These are phyloP conservation scores for Zaprionus nigranus DNA, from an alignment of 1,140 invertebrate species.

Conservation along the genomic window DNA sequence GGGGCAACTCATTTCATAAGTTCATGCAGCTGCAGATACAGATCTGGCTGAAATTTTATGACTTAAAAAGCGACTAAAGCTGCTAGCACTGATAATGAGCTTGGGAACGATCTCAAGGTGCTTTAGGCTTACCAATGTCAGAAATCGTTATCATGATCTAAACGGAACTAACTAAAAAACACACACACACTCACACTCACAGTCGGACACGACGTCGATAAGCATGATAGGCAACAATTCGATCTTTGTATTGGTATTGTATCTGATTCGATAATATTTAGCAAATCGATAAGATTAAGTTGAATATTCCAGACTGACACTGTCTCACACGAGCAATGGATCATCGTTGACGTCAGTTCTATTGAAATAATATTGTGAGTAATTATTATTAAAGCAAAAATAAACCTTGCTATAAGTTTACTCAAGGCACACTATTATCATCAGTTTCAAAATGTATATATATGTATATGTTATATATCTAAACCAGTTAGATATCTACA, in stretches of 20 bases:
- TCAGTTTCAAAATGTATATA: no score
- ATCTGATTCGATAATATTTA: constrained; percentile 7
- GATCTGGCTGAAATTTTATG: constrained; percentile 55
- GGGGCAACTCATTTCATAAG: constrained; percentile 58
- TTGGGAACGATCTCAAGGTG: constrained; percentile 12
- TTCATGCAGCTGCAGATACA: constrained; percentile 54
- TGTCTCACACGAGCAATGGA: neutral
- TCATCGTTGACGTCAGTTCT: constrained; percentile 33
- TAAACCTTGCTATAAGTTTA: no score
- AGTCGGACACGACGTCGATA: constrained; percentile 22
- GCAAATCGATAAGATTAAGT: constrained; percentile 33
- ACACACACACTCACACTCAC: neutral
- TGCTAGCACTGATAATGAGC: constrained; percentile 52
- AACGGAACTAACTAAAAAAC: constrained; percentile 37
- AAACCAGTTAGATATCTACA: no score
- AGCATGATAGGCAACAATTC: constrained; percentile 7
- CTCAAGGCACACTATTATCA: no score
- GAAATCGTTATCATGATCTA: constrained; percentile 8
- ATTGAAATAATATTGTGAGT: neutral
- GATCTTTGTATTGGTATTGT: neutral
- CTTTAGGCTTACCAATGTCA: neutral
- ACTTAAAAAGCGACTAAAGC: constrained; percentile 51
- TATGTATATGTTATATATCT: no score
- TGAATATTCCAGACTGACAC: neutral
- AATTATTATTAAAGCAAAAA: neutral